Base-by-base conservation (phyloP, 2,888 invertebrate species). In the Drosophila peninsularis region DNA sequence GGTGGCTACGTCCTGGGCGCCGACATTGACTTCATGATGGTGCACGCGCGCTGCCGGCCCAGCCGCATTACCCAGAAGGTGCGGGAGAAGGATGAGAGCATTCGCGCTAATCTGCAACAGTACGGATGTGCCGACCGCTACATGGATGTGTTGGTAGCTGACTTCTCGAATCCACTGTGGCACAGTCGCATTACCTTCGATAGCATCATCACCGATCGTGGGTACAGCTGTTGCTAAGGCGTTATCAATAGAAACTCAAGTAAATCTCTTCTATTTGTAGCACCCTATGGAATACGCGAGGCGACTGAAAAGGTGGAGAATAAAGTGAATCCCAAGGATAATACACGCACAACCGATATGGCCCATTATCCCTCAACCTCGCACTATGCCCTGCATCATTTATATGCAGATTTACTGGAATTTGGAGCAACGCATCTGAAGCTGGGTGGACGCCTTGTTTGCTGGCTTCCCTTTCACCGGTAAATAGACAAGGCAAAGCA, bases 221-320 rank as follows among this genome's bases (percentile, higher is more conserved):
- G 94, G 96, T 94, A 56, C 30, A 44, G 0, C 32, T 17, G 32
- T 19, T 47, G 9, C 14, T 14, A 0, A 10, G 32, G 14, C 41
- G 2, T 0, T 13, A 11, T 44, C 10, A n/a, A 13, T 2, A 4
- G 24, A 14, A 14, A 11, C 1, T 19, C 5, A 21, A 14, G 0
- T 7, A 1, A 1, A 34, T 21, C n/a, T 47, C 7, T 1, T 27
- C 11, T 6, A 9, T 9, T 9, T 30, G 30, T 90, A 98, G 99
- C 99, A 24, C 99, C 99, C 0, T 99, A 99, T 93, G 99, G 99
- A 34, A 97, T 99, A 30, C 93, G 99, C 71, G 99, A 99, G 93
- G 95, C 98, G 1, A 97, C 97, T 0, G 97, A 97, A 92, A 96
- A 95, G 91, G 95, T 95, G 50, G 93, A 94, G 54, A 88, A 85